Conservation (phyloP, 2,113 vertebrate species). For the Montifringilla adamsi region DNA sequence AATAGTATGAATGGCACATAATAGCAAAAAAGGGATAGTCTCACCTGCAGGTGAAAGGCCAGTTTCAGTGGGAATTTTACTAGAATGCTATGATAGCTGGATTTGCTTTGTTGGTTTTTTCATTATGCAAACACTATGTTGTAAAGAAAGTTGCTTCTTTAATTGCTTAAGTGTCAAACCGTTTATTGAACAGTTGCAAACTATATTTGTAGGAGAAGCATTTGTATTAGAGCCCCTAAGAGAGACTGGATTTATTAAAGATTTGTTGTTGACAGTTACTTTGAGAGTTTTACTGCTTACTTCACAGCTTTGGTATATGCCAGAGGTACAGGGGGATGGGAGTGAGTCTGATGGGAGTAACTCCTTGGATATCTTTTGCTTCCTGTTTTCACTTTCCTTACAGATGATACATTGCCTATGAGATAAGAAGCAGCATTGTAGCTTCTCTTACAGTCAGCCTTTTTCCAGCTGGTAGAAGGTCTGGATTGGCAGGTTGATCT, state of each 20-base stretch:
- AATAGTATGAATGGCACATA: neutral
- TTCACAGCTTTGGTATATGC: neutral
- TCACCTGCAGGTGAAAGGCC: neutral
- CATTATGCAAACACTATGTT: neutral
- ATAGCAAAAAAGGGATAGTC: neutral
- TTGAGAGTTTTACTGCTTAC: neutral
- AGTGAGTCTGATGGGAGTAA: neutral
- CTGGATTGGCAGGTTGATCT: constrained; percentile 60
- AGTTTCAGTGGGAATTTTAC: neutral
- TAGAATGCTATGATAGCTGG: neutral
- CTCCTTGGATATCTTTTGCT: neutral
- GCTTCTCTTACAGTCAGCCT: constrained; percentile 30
- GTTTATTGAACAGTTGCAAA: neutral
- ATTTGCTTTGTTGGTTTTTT: neutral
- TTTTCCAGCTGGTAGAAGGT: constrained; percentile 33
- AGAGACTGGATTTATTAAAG: neutral
- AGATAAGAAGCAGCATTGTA: neutral
- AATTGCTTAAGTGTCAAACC: neutral
- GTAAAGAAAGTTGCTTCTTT: neutral
- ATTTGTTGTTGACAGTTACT: neutral
- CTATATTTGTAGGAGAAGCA: neutral
- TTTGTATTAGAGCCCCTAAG: neutral
- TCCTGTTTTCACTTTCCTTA: constrained; percentile 15
- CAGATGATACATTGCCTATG: neutral
- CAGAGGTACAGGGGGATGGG: accelerated